Percentiles rank a stretch among this genome's conserved stretches.
These are phyloP conservation scores for Plotosus lineatus DNA, from an alignment of 2,113 vertebrate genomes.

Conservation along the genomic window DNA sequence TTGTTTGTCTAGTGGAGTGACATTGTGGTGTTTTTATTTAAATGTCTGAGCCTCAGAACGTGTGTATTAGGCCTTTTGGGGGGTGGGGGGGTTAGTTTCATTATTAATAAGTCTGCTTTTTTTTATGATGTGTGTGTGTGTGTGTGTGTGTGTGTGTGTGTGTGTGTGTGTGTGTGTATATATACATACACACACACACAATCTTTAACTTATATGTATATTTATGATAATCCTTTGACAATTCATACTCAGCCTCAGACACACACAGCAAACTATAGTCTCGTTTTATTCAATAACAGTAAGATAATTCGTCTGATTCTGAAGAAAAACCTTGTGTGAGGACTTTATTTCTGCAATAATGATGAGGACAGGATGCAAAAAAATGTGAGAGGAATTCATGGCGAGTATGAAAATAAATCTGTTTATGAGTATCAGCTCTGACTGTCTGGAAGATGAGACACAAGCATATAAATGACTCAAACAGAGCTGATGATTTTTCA, in stretches of 20 bases:
- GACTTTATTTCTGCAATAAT: background rate
- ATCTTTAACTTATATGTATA: constrained; percentile 62
- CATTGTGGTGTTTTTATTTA: too few relatives aligned
- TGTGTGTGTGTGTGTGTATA: too few relatives aligned
- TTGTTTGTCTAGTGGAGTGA: too few relatives aligned
- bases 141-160: too few relatives aligned
- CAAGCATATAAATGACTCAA: background rate
- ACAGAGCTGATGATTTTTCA: constrained; percentile 10
- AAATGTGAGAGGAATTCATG: background rate
- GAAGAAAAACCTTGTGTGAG: background rate
- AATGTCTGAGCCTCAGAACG: too few relatives aligned
- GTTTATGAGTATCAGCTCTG: too few relatives aligned
- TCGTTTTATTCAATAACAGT: constrained; percentile 12
- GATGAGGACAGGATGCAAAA: background rate
- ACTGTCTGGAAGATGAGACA: constrained; percentile 1
- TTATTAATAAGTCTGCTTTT: too few relatives aligned
- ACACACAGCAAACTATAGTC: background rate
- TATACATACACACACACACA: too few relatives aligned
- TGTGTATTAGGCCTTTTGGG: too few relatives aligned
- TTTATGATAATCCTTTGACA: constrained; percentile 58
- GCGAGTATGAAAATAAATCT: background rate
- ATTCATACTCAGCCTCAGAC: background rate
- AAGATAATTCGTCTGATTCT: background rate
- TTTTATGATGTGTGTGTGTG: too few relatives aligned
- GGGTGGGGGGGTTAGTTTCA: too few relatives aligned